These are phyloP conservation scores for Chamaedrilus cognettii DNA, from an alignment of 2,888 invertebrate species.

Conservation along the genomic window DNA sequence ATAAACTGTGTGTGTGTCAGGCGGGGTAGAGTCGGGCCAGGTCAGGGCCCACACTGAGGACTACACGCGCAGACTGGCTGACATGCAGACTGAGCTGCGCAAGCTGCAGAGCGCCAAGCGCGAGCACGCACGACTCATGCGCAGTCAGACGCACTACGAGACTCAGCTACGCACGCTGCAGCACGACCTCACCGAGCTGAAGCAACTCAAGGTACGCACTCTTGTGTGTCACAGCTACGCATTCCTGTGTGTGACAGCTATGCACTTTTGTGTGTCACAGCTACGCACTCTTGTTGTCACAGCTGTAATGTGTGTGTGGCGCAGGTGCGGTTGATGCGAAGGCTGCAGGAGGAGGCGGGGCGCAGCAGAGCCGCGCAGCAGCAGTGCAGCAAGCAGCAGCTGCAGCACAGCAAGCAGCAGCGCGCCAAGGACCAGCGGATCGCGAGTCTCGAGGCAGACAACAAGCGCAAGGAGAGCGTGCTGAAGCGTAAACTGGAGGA, in stretches of 20 bases:
- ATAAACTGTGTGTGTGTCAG: no score
- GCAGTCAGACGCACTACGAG: slow-evolving; percentile 78
- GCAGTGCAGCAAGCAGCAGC: slow-evolving; percentile 80
- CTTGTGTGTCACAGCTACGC: no score
- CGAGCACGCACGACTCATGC: slow-evolving; percentile 82
- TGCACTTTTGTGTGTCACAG: no score
- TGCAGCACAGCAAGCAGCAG: slow-evolving; percentile 86
- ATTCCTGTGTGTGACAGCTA: no score
- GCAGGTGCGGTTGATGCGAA: slow-evolving; percentile 74
- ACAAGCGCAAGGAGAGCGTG: slow-evolving; percentile 81
- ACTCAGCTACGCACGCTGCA: slow-evolving; percentile 73
- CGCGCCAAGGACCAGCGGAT: slow-evolving; percentile 86
- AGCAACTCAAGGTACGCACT: slow-evolving; percentile 75
- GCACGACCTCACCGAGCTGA: slow-evolving; percentile 78
- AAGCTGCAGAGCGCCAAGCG: slow-evolving; percentile 83
- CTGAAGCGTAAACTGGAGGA: slow-evolving; percentile 66
- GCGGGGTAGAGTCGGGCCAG: no score
- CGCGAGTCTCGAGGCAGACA: slow-evolving; percentile 82
- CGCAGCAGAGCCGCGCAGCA: slow-evolving; percentile 78
- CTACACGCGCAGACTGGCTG: slow-evolving; percentile 81
- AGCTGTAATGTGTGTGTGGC: not conserved
- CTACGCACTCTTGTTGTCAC: no score
- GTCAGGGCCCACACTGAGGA: slow-evolving; percentile 70
- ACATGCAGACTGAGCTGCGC: slow-evolving; percentile 84
- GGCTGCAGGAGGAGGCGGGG: slow-evolving; percentile 83